These are phyloP conservation scores for Alcis repandata DNA, from an alignment of 2,888 invertebrate species.

Conservation along the genomic window DNA sequence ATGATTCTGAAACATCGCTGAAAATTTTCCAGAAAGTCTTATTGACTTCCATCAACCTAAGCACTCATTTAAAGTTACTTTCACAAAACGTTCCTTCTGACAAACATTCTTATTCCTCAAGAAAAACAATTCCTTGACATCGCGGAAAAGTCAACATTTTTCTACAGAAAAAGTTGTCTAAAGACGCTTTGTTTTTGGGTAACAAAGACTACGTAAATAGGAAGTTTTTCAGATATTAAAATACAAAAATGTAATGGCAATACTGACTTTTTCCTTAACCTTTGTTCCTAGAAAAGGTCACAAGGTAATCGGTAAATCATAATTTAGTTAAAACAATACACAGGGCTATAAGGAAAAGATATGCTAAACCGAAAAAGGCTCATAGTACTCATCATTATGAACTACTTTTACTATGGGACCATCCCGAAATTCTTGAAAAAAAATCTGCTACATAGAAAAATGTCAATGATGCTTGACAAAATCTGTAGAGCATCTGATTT, in stretches of 20 bases:
- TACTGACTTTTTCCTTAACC: slow-evolving; percentile 22
- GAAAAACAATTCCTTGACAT: slow-evolving; percentile 18
- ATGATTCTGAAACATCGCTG: too few species aligned
- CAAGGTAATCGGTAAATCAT: neutral
- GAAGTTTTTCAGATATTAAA: slow-evolving; percentile 20
- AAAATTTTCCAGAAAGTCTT: neutral
- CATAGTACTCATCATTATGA: too few species aligned
- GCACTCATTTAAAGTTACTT: neutral
- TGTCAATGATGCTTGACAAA: too few species aligned
- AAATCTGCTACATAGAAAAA: too few species aligned
- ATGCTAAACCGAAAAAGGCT: too few species aligned
- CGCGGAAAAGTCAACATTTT: slow-evolving; percentile 25
- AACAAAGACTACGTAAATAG: slow-evolving; percentile 36
- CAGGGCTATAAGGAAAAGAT: too few species aligned
- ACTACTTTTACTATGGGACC: too few species aligned
- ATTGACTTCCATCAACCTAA: too few species aligned
- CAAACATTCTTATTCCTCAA: slow-evolving; percentile 10
- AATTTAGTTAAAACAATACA: slow-evolving; percentile 3
- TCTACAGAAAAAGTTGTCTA: slow-evolving; percentile 23
- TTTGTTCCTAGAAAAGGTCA: neutral
- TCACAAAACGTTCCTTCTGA: neutral
- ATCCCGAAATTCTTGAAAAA: too few species aligned
- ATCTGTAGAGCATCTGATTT: too few species aligned
- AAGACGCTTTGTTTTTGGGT: slow-evolving; percentile 37
- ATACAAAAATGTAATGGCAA: slow-evolving; percentile 21